A percentile compares a stretch with the other conserved stretches of the same genome.
These are phyloP conservation scores for Cydia pomonella DNA, from an alignment of 1,140 invertebrate species.

Conservation along the genomic window DNA sequence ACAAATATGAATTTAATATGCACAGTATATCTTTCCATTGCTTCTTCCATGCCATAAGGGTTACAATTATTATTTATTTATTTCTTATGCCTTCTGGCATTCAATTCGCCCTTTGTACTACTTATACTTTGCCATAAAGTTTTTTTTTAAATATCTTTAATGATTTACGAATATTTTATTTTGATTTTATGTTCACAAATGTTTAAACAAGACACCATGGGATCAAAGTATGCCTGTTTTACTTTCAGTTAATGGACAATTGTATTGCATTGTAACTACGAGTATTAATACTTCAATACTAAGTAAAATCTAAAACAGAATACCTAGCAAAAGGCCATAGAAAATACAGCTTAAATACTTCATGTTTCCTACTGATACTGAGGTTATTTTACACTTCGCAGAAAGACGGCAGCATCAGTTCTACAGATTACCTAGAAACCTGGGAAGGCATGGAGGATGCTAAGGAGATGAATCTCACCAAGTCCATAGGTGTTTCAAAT, in stretches of 20 bases:
- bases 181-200: too few species aligned
- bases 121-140: too few species aligned
- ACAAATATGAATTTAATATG: background rate
- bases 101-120: too few species aligned
- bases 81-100: too few species aligned
- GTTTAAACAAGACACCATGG: too few species aligned
- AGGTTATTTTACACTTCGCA: constrained; percentile 39
- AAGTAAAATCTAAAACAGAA: background rate
- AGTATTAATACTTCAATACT: background rate
- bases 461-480: constrained; percentile 80
- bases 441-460: constrained; percentile 83
- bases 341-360: background rate
- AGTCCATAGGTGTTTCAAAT: constrained; percentile 91
- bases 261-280: too few species aligned
- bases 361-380: background rate
- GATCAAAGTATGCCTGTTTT: too few species aligned
- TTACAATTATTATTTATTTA: background rate
- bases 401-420: constrained; percentile 63
- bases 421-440: constrained; percentile 79
- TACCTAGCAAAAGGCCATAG: background rate
- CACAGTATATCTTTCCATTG: background rate
- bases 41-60: too few species aligned
- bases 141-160: background rate
- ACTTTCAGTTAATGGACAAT: too few species aligned
- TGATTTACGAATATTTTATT: background rate